phyloP scores from a whole-genome alignment of 2,113 vertebrate genomes.

The Phycodurus eques region DNA sequence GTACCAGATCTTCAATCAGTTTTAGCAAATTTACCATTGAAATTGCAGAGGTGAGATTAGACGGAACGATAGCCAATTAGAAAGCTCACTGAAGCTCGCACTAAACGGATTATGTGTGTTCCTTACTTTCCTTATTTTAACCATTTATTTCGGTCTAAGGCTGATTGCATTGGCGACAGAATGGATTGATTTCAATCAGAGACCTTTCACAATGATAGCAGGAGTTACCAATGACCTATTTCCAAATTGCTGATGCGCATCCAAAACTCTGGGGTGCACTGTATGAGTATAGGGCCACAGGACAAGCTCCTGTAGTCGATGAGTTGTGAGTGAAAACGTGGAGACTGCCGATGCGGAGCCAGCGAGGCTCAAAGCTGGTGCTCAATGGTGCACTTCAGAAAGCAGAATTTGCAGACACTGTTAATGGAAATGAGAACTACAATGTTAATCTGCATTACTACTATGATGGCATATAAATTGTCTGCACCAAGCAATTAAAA shows the following conservation, averaged over 20 bases:
- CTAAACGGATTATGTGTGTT: not conserved
- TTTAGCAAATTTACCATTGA: too few relatives aligned
- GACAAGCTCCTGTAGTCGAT: not conserved
- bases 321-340: not conserved
- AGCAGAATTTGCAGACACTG: not conserved
- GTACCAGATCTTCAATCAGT: too few relatives aligned
- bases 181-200: not conserved
- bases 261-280: not conserved
- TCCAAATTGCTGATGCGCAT: not conserved
- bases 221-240: not conserved
- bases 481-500: not conserved
- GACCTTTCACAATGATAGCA: not conserved
- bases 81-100: too few relatives aligned
- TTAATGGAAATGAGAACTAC: not conserved
- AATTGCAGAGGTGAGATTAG: too few relatives aligned
- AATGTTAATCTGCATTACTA: not conserved
- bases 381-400: not conserved
- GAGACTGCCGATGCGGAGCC: not conserved
- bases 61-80: too few relatives aligned
- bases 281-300: not conserved
- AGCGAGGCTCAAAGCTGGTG: not conserved
- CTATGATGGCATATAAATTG: not conserved
- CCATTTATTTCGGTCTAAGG: not conserved
- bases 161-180: not conserved
- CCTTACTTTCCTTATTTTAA: not conserved